Base-by-base conservation (phyloP, 2,888 invertebrate genomes). In the Metacarcinus magister region DNA sequence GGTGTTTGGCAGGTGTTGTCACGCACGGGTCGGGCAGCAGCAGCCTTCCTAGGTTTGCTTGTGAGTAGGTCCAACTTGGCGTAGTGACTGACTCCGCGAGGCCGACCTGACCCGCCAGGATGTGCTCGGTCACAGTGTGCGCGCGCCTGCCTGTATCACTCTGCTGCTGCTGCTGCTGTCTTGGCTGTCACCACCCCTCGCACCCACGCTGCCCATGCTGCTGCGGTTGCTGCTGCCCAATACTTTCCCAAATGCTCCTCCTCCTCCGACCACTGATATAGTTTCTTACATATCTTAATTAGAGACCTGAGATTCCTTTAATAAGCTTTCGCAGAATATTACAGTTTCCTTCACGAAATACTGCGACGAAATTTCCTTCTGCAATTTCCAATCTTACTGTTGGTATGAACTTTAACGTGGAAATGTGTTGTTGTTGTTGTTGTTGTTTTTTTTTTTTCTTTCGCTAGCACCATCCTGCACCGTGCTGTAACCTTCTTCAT, bases 61-160 rank as follows among this genome's bases (percentile, higher is more conserved):
- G 92, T 46, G 92, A 92, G 48, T 92, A 48, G 48, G 92, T 92
- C 54, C 46, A 92, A 92, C 92, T 92, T 92, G 46, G 92, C 92
- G 92, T 48, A 92, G 92, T 92, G 54, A 92, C 92, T 92, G 92
- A 23, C 92, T 92, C 44, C 28, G 92, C 48, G 92, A 92, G 44
- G 28, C 32, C 67, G 82, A 82, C 82, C 82, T 82, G 82, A 82
- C 82, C 82, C 28, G 2, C 32, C 82, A 82, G 10, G 82, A 28
- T 82, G 82, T 82, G 82, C 82, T 32, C 32, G 82, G 28, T 82
- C 82, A 82, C 82, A 32, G 82, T 32, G 32, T 82, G 82, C 82
- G 82, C 82, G 82, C 82, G 82, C 82, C 28, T 13, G 82, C 82
- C 82, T 32, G 28, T 23, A 28, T 82, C 82, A 82, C 82, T 4